phyloP scores from a whole-genome alignment of 1,140 invertebrate species.

The Aphidius ervi region DNA sequence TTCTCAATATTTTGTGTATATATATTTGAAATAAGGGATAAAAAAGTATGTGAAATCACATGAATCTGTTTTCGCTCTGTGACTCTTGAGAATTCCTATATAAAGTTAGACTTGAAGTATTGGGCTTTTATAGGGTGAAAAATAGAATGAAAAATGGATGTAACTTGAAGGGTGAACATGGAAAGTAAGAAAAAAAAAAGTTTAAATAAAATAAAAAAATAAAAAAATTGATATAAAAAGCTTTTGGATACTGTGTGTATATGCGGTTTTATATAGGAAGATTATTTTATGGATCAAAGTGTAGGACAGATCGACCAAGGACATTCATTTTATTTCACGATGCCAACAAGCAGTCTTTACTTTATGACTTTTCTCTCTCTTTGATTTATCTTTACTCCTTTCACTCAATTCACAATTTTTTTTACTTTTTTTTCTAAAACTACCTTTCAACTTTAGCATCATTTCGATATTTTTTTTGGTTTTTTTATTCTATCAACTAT shows the following conservation, averaged over 20 bases:
- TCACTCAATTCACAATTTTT: too few relatives aligned
- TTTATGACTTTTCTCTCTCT: not conserved
- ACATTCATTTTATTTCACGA: not conserved
- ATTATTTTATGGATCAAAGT: conserved; percentile 6
- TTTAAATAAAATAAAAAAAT: not conserved
- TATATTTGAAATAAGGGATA: too few relatives aligned
- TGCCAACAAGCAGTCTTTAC: not conserved
- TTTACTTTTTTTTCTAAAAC: not conserved
- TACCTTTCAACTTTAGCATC: too few relatives aligned
- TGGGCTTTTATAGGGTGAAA: too few relatives aligned
- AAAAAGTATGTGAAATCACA: not conserved
- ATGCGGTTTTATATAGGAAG: not conserved
- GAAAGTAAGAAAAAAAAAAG: too few relatives aligned
- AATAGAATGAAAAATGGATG: too few relatives aligned
- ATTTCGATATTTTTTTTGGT: too few relatives aligned
- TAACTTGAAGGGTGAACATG: not conserved
- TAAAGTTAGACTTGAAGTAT: conserved; percentile 11
- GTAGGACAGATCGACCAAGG: conserved; percentile 1
- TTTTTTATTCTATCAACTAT: too few relatives aligned
- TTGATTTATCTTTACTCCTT: not conserved
- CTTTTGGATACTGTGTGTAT: not conserved
- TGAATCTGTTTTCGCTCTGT: conserved; percentile 2
- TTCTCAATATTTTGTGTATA: too few relatives aligned
- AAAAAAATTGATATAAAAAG: not conserved
- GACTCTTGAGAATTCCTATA: conserved; percentile 11